phyloP scores from a whole-genome alignment of 2,797 vertebrate genomes.

The Babyrousa celebensis region DNA sequence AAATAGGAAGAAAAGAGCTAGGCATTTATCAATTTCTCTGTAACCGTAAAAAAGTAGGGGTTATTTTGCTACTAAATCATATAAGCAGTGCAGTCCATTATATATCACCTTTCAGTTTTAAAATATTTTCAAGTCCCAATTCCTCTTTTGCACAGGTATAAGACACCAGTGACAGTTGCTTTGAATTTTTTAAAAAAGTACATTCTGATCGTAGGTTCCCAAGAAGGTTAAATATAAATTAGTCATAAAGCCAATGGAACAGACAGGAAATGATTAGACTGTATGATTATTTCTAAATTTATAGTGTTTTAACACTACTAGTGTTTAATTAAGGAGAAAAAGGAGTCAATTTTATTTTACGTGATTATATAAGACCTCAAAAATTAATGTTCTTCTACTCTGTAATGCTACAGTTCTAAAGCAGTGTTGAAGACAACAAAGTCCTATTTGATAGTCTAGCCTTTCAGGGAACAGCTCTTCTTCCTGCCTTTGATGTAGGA shows the following conservation, averaged over 20 bases:
- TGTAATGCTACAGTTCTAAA: conserved; percentile 92
- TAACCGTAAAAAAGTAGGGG: conserved; percentile 84
- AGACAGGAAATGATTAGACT: conserved; percentile 93
- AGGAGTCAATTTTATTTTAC: conserved; percentile 86
- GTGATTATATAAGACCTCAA: conserved; percentile 90
- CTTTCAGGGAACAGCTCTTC: conserved; percentile 95
- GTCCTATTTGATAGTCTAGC: conserved; percentile 96
- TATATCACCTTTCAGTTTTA: conserved; percentile 81
- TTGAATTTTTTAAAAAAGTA: conserved; percentile 92
- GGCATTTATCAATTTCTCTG: conserved; percentile 64
- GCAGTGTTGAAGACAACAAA: conserved; percentile 98
- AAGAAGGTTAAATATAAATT: conserved; percentile 98
- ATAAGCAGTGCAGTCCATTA: conserved; percentile 76
- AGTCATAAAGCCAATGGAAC: conserved; percentile 97
- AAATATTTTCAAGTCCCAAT: conserved; percentile 81
- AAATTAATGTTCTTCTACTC: conserved; percentile 89
- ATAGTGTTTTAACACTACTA: conserved; percentile 92
- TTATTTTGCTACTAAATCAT: conserved; percentile 83
- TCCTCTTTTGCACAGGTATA: conserved; percentile 87
- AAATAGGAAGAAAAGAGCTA: conserved; percentile 83
- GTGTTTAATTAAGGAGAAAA: conserved; percentile 92
- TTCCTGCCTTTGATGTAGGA: conserved; percentile 99
- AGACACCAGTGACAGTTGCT: conserved; percentile 88
- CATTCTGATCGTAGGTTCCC: conserved; percentile 91
- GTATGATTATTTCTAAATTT: conserved; percentile 92